Conservation (phyloP, 2,888 invertebrate genomes). For the Antheraea assamensis region DNA sequence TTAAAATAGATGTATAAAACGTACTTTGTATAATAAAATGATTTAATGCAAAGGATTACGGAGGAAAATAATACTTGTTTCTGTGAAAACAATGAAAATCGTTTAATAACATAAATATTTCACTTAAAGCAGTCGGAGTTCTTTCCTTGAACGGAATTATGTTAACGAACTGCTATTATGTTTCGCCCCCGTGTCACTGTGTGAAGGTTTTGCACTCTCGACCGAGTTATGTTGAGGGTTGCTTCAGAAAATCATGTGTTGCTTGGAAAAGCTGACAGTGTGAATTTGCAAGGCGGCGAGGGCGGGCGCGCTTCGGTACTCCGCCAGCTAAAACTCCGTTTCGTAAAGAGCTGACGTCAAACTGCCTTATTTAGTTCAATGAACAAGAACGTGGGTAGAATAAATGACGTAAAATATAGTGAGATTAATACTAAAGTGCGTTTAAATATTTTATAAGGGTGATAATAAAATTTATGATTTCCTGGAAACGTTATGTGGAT, state of each 20-base stretch:
- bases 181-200: constrained; percentile 76
- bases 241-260: constrained; percentile 77
- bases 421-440: constrained; percentile 32
- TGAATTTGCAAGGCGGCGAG: constrained; percentile 51
- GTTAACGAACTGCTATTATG: constrained; percentile 79
- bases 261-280: constrained; percentile 66
- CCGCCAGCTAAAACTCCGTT: constrained; percentile 38
- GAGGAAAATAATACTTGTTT: constrained; percentile 37
- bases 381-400: constrained; percentile 50
- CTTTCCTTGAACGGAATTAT: constrained; percentile 60
- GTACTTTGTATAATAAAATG: constrained; percentile 6
- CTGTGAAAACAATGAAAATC: constrained; percentile 52
- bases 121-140: constrained; percentile 58
- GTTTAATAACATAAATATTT: constrained; percentile 73
- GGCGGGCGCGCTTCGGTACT: constrained; percentile 44
- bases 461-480: constrained; percentile 39
- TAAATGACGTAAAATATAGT: constrained; percentile 36
- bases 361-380: constrained; percentile 48
- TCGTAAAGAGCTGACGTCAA: constrained; percentile 31
- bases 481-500: constrained; percentile 53
- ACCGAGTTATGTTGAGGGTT: constrained; percentile 73
- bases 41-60: constrained; percentile 20
- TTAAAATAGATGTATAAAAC: background rate
- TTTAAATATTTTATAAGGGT: background rate
- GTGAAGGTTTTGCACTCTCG: constrained; percentile 80